phyloP scores from a whole-genome alignment of 2,888 invertebrate species.

The Prenolepis imparis region DNA sequence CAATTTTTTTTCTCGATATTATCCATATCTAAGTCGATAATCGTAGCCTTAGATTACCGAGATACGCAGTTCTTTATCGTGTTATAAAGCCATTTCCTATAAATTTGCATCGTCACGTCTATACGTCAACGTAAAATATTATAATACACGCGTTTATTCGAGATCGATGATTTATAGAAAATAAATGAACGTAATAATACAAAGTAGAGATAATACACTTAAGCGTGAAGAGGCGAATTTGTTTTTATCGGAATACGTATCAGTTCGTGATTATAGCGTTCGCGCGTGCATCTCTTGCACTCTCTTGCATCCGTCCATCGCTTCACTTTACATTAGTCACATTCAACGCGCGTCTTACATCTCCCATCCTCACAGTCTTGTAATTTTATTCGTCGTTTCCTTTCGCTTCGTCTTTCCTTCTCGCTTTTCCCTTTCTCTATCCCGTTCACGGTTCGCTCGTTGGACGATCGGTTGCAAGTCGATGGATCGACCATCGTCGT shows the following conservation, averaged over 20 bases:
- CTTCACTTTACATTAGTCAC: conserved; percentile 50
- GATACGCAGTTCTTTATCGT: neutral
- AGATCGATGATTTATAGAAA: conserved; percentile 18
- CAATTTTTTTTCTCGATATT: neutral
- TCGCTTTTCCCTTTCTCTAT: conserved; percentile 5
- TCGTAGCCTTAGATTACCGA: conserved; percentile 12
- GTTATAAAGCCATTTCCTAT: conserved; percentile 32
- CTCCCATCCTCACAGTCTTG: conserved; percentile 10
- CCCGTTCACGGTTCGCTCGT: conserved; percentile 21
- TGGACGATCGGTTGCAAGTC: conserved; percentile 40
- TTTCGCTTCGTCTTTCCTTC: conserved; percentile 4
- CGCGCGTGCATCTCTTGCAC: conserved; percentile 30
- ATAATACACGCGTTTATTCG: neutral
- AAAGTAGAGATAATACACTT: conserved; percentile 10
- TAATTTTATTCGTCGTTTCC: conserved; percentile 21
- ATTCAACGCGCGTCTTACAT: neutral
- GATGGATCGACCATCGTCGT: conserved; percentile 68
- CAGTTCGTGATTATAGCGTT: conserved; percentile 32
- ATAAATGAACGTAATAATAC: conserved; percentile 7
- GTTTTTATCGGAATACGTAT: conserved; percentile 36
- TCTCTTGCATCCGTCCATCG: conserved; percentile 34
- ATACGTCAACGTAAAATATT: conserved; percentile 12
- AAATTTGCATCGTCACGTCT: neutral
- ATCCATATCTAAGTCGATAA: neutral
- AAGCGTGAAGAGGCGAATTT: conserved; percentile 8